Conservation (phyloP, 2,797 vertebrate genomes). For the Loris lydekkerianus region DNA sequence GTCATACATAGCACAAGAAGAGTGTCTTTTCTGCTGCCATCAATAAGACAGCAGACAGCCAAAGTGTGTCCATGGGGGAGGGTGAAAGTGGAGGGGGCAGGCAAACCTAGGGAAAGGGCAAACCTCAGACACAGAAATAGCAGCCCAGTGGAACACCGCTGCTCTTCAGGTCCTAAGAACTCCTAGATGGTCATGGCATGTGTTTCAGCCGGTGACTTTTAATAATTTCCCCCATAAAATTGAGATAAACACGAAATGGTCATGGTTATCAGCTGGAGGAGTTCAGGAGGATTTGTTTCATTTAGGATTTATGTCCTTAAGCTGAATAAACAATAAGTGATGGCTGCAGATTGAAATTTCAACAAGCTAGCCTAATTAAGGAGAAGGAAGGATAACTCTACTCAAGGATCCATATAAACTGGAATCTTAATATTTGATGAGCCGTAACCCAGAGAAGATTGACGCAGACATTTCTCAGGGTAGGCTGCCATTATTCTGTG, state of each 20-base stretch:
- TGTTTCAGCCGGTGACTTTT: neutral
- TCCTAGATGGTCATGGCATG: neutral
- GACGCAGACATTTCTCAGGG: neutral
- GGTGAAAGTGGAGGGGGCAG: neutral
- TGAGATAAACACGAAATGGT: neutral
- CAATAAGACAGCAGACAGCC: neutral
- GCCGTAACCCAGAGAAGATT: neutral
- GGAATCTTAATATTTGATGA: neutral
- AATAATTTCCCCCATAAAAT: neutral
- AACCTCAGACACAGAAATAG: neutral
- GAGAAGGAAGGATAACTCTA: neutral
- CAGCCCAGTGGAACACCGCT: neutral
- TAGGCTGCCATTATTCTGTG: too few relatives aligned
- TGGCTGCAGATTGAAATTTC: neutral
- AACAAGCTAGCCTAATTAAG: neutral
- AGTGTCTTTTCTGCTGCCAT: neutral
- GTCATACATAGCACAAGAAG: neutral
- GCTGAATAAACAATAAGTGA: neutral
- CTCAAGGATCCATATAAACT: neutral
- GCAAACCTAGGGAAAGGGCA: neutral
- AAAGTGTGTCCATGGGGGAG: neutral
- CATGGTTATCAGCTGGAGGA: neutral
- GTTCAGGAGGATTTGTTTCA: neutral
- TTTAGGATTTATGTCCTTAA: neutral
- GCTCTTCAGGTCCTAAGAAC: neutral